These are phyloP conservation scores for Misgurnus mizolepis DNA, from an alignment of 2,113 vertebrate species.

Conservation along the genomic window DNA sequence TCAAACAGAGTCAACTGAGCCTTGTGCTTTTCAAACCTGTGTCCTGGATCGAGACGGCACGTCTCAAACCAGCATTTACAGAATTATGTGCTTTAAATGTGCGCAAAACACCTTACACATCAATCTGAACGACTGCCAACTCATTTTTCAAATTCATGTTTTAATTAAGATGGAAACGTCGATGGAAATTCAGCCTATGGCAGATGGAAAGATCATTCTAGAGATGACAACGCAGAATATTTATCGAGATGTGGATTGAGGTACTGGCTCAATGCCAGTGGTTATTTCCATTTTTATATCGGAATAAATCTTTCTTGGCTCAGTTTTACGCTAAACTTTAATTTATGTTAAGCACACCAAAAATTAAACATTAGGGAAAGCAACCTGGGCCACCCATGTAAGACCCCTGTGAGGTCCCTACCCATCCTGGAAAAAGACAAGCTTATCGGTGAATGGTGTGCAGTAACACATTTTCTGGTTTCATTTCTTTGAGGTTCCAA, in stretches of 20 bases:
- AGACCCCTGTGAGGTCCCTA: too few relatives aligned
- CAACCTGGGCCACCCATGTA: too few relatives aligned
- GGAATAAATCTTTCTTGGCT: conserved; percentile 1
- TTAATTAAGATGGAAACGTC: conserved; percentile 14
- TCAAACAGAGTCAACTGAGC: conserved; percentile 35
- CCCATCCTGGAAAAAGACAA: not conserved
- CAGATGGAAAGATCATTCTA: conserved; percentile 33
- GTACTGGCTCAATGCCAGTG: not conserved
- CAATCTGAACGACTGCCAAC: not conserved
- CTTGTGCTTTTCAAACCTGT: conserved; percentile 59
- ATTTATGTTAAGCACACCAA: not conserved
- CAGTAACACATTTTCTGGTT: not conserved
- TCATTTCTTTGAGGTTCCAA: not conserved
- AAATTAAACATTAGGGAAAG: not conserved
- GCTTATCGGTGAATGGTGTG: not conserved
- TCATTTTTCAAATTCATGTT: conserved; percentile 16
- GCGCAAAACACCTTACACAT: conserved; percentile 13
- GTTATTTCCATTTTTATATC: conserved; percentile 21
- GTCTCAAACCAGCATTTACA: conserved; percentile 49
- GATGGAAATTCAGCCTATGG: conserved; percentile 5
- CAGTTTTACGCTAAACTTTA: not conserved
- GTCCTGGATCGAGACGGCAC: conserved; percentile 48
- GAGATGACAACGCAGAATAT: conserved; percentile 6
- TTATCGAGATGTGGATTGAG: conserved; percentile 16
- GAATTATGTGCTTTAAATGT: conserved; percentile 44